Evolutionary conservation across 2,888 invertebrate genomes (phyloP).

Genomic region (Pseudoips prasinana): DNA sequence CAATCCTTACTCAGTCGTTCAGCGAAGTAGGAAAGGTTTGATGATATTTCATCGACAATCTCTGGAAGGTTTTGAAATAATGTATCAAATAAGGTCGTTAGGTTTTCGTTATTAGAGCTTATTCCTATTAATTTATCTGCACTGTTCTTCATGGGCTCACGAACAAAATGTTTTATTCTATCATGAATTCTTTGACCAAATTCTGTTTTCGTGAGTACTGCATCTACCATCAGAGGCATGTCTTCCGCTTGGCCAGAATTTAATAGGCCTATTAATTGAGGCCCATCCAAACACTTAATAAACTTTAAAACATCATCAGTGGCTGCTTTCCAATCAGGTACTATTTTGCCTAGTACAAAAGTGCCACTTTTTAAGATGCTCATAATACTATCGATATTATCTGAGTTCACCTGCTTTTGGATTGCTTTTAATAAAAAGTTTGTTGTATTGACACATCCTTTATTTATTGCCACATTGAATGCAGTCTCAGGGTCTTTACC

Average conservation of each 20-base stretch:
- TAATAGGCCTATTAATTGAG: conserved; percentile 15
- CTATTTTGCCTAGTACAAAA: conserved; percentile 14
- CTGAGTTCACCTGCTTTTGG: conserved; percentile 17
- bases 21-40: not conserved
- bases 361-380: conserved; percentile 20
- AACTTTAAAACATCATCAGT: conserved; percentile 17
- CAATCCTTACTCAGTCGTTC: too few relatives aligned
- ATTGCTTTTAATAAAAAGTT: conserved; percentile 28
- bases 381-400: conserved; percentile 26
- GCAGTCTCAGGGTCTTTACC: conserved; percentile 13
- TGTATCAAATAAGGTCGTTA: conserved; percentile 14
- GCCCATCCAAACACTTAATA: conserved; percentile 20
- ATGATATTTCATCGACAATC: conserved; percentile 5
- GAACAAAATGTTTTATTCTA: conserved; percentile 12
- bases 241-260: conserved; percentile 13
- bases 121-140: conserved; percentile 1
- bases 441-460: conserved; percentile 31
- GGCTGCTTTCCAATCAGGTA: conserved; percentile 18
- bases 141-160: conserved; percentile 9
- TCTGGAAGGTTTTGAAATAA: conserved; percentile 20
- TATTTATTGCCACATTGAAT: conserved; percentile 28
- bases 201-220: not conserved
- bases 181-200: not conserved
- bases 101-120: conserved; percentile 22
- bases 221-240: conserved; percentile 3